Evolutionary conservation across 2,797 vertebrate species (phyloP).

Genomic region (Lithobates pipiens): DNA sequence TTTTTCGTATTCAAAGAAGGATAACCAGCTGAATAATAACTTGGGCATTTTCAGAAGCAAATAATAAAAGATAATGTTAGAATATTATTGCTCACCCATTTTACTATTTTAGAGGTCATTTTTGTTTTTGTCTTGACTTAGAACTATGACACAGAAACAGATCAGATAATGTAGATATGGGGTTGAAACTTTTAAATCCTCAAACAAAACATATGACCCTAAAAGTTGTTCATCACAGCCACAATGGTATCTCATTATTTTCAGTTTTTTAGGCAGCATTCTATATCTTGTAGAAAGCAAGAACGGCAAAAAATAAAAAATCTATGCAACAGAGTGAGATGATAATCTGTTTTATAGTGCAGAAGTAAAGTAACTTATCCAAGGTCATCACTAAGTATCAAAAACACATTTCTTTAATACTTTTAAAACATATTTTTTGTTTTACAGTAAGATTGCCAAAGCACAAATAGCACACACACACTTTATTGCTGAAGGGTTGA

Average conservation of each 20-base stretch:
- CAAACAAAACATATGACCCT: slow-evolving; percentile 20
- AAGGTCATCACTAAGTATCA: slow-evolving; percentile 20
- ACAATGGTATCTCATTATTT: slow-evolving; percentile 38
- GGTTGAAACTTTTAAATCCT: neutral
- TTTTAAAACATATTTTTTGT: neutral
- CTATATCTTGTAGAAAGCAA: slow-evolving; percentile 8
- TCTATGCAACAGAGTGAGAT: slow-evolving; percentile 8
- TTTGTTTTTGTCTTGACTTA: neutral
- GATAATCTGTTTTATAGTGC: slow-evolving; percentile 26
- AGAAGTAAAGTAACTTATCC: slow-evolving; percentile 12
- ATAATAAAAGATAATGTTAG: neutral
- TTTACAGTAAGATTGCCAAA: neutral
- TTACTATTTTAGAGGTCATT: slow-evolving; percentile 3
- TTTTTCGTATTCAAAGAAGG: neutral
- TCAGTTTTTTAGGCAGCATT: neutral
- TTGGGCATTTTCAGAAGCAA: slow-evolving; percentile 1
- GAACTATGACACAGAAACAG: neutral
- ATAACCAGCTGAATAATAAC: neutral
- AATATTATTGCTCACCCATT: slow-evolving; percentile 14
- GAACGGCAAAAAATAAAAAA: neutral
- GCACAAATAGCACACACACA: neutral
- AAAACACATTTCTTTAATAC: neutral
- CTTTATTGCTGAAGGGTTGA: too few species aligned
- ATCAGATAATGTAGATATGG: neutral
- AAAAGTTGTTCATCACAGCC: slow-evolving; percentile 14